Percentiles rank a stretch among this genome's conserved stretches.
Conservation (phyloP, 2,888 invertebrate species). For the Melieria crassipennis region DNA sequence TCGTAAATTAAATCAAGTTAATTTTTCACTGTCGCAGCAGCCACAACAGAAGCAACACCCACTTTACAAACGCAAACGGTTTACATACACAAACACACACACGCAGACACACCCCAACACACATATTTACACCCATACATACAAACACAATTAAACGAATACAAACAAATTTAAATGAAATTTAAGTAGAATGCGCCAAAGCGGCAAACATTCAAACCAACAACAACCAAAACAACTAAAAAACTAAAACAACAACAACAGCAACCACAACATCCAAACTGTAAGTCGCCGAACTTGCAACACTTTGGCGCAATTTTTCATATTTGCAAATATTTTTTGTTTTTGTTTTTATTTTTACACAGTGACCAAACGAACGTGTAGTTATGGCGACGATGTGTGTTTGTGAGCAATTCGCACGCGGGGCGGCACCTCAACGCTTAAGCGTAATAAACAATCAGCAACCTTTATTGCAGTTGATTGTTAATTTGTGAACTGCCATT, state of each 20-base stretch:
- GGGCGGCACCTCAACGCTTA: slow-evolving; percentile 28
- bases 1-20: slow-evolving; percentile 51
- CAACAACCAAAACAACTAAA: neutral
- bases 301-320: slow-evolving; percentile 14
- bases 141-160: too few species aligned
- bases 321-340: slow-evolving; percentile 13
- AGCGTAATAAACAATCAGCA: slow-evolving; percentile 57
- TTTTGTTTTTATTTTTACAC: neutral
- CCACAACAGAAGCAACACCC: slow-evolving; percentile 34
- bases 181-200: slow-evolving; percentile 47
- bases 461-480: slow-evolving; percentile 59
- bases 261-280: neutral
- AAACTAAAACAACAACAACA: too few species aligned
- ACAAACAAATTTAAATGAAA: slow-evolving; percentile 53
- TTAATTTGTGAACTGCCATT: slow-evolving; percentile 62
- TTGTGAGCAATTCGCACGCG: neutral
- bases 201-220: neutral
- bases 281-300: neutral
- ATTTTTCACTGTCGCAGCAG: slow-evolving; percentile 55
- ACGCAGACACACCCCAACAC: neutral
- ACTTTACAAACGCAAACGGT: slow-evolving; percentile 8
- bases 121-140: too few species aligned
- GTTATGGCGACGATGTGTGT: neutral
- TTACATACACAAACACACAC: neutral
- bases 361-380: neutral